Base-by-base conservation (phyloP, 2,113 vertebrate genomes). In the Tragelaphus strepsiceros region DNA sequence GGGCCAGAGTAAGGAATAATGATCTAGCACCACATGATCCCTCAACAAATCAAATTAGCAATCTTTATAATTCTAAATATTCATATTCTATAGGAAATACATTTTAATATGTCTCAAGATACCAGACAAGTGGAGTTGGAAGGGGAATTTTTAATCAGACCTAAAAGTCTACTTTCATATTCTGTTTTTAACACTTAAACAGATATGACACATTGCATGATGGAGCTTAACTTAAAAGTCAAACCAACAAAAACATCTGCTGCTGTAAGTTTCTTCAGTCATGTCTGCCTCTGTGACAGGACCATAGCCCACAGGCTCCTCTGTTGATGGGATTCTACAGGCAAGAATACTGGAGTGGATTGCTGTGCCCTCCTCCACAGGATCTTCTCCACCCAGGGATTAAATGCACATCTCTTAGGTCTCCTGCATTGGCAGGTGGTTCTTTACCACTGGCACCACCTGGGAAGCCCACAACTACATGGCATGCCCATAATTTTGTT, bases 111-210 rank as follows among this genome's bases (percentile, higher is more conserved):
- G 15, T 84, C 26, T 67, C 46, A 92, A 62, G 19, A 17, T 43
- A 87, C 13, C 54, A 78, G 62, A 21, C 21, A 91, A 53, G 10
- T 77, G 2, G 4, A 39, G 2, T 8, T 81, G 22, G 19, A 80
- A 96, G 21, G 24, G 1, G 95, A 97, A 89, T 35, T 87, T 32
- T 77, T 88, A 94, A 54, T 88, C 39, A 74, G 71, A 78, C 6
- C 2, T 84, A 39, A 92, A 87, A 85, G 30, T 59, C 17, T 89
- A 53, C 12, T 19, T 94, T 49, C 7, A 54, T 61, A 67, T 46
- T 85, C 12, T 35, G 2, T 53, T 95, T 91, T 95, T 86, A 86
- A 64, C 17, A 83, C 78, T 61, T 61, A 89, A 83, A 39, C 46
- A 56, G 9, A 88, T 2, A 30, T 43, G 83, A 43, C 22, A 71